These are phyloP conservation scores for Crotalus adamanteus DNA, from an alignment of 2,797 vertebrate species.

Conservation along the genomic window DNA sequence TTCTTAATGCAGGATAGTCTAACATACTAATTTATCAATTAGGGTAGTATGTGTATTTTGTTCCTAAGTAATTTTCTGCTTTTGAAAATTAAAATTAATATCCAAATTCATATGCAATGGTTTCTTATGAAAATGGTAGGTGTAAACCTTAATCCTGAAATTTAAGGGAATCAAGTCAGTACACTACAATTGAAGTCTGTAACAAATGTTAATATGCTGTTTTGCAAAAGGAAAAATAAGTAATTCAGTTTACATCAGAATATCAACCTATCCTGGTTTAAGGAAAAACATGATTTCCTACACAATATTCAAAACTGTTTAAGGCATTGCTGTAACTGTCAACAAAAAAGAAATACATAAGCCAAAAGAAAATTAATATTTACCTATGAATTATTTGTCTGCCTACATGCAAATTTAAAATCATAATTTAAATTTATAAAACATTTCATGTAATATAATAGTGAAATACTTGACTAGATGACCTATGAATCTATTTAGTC, in stretches of 20 bases:
- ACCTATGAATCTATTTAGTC: no score
- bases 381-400: no score
- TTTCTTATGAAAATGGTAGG: neutral
- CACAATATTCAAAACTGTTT: neutral
- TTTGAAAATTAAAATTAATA: conserved; percentile 33
- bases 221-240: neutral
- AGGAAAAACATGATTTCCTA: neutral
- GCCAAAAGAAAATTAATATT: no score
- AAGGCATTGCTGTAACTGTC: no score
- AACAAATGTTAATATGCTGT: neutral
- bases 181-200: neutral
- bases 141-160: neutral
- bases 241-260: neutral
- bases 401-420: no score
- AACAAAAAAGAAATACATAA: no score
- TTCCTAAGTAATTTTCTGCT: conserved; percentile 22
- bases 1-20: conserved; percentile 31
- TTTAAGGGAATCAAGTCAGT: neutral
- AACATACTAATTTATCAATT: conserved; percentile 27
- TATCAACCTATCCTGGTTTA: neutral
- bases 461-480: no score
- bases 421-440: no score
- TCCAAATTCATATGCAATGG: neutral
- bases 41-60: conserved; percentile 30
- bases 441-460: no score